Evolutionary conservation across 2,888 invertebrate genomes (phyloP).

Genomic region (Auanema freiburgensis): DNA sequence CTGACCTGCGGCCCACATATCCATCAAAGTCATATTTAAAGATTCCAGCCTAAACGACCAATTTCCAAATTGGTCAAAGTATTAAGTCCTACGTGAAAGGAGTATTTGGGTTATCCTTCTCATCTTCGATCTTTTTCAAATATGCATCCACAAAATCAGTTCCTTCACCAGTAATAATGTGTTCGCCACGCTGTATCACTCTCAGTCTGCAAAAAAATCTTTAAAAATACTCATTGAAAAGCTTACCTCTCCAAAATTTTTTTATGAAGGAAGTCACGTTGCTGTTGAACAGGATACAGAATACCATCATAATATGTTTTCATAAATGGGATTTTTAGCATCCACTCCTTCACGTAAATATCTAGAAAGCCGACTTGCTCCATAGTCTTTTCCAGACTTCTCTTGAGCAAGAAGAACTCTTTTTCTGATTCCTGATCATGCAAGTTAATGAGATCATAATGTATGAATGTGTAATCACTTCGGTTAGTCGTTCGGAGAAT

Average conservation of each 20-base stretch:
- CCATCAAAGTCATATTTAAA: slow-evolving; percentile 26
- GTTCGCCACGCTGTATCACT: slow-evolving; percentile 26
- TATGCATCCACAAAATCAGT: slow-evolving; percentile 39
- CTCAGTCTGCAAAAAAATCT: slow-evolving; percentile 10
- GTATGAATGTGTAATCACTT: slow-evolving; percentile 8
- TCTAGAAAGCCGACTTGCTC: slow-evolving; percentile 24
- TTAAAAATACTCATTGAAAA: no score
- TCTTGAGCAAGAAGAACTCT: slow-evolving; percentile 29
- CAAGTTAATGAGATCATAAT: background rate
- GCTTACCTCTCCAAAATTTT: slow-evolving; percentile 14
- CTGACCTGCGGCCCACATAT: slow-evolving; percentile 45
- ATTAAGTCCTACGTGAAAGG: no score
- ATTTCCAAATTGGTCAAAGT: no score
- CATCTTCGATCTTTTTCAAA: slow-evolving; percentile 23
- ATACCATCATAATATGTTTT: background rate
- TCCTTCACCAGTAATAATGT: slow-evolving; percentile 22
- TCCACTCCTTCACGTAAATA: slow-evolving; percentile 9
- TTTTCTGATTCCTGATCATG: slow-evolving; percentile 14
- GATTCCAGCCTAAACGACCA: slow-evolving; percentile 22
- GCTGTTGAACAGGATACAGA: background rate
- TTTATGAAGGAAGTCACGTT: slow-evolving; percentile 4
- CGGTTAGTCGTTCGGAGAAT: slow-evolving; percentile 30
- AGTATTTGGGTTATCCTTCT: no score
- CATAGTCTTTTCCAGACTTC: slow-evolving; percentile 16
- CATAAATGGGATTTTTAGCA: slow-evolving; percentile 4